Conservation (phyloP, 2,797 vertebrate genomes). For the Mallotus villosus region DNA sequence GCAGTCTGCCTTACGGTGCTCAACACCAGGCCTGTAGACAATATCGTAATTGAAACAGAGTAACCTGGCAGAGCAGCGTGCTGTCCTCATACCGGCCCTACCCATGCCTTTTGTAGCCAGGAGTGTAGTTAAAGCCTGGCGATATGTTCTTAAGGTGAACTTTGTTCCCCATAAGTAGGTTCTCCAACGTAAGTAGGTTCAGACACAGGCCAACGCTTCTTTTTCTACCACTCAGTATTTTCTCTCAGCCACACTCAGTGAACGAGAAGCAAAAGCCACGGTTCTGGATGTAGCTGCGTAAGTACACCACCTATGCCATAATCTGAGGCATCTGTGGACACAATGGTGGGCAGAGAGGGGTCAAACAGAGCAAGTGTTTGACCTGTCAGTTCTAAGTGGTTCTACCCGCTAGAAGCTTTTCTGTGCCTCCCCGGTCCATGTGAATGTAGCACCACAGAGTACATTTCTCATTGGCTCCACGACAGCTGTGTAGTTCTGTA, state of each 20-base stretch:
- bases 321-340: too few relatives aligned
- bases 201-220: conserved; percentile 5
- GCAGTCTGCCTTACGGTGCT: too few relatives aligned
- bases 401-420: not conserved
- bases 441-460: too few relatives aligned
- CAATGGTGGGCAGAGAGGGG: too few relatives aligned
- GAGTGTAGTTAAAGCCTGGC: conserved; percentile 9
- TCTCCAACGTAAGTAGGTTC: not conserved
- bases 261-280: conserved; percentile 10
- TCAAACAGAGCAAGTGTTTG: too few relatives aligned
- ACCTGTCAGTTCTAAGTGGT: too few relatives aligned
- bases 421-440: too few relatives aligned
- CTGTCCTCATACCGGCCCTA: conserved; percentile 7
- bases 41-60: not conserved
- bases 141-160: conserved; percentile 8
- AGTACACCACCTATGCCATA: too few relatives aligned
- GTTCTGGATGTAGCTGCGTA: too few relatives aligned
- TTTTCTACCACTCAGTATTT: conserved; percentile 11
- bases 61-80: conserved; percentile 1
- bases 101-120: conserved; percentile 13
- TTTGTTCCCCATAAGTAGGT: conserved; percentile 14
- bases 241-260: not conserved
- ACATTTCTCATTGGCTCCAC: too few relatives aligned
- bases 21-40: too few relatives aligned
- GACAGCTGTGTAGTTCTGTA: too few relatives aligned